A percentile compares a stretch with the other conserved stretches of the same genome.
Evolutionary conservation across 2,113 vertebrate genomes (phyloP).

Genomic region (Microtus oregoni): DNA sequence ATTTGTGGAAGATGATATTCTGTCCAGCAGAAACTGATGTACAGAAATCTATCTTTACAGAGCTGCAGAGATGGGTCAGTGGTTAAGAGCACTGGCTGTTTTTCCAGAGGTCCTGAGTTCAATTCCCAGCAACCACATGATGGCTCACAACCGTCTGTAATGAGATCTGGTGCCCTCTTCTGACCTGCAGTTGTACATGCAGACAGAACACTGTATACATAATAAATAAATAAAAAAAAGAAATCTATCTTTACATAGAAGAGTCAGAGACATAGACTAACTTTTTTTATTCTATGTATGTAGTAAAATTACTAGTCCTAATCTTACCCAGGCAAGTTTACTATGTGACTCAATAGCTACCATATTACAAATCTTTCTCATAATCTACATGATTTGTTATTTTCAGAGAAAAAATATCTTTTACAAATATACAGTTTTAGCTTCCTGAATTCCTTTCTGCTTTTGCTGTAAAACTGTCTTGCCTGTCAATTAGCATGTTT

Average conservation of each 20-base stretch:
- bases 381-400: background rate
- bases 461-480: constrained; percentile 19
- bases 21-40: constrained; percentile 28
- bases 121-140: too few species aligned
- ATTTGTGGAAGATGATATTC: constrained; percentile 5
- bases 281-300: background rate
- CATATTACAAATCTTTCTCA: constrained; percentile 11
- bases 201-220: too few species aligned
- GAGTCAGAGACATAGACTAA: background rate
- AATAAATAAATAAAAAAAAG: too few species aligned
- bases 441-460: constrained; percentile 24
- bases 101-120: too few species aligned
- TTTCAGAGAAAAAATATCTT: background rate
- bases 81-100: too few species aligned
- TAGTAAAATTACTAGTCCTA: background rate
- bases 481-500: background rate
- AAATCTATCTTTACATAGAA: background rate
- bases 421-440: constrained; percentile 7
- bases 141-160: too few species aligned
- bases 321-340: background rate
- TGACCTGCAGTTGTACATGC: too few species aligned
- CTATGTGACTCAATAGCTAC: background rate
- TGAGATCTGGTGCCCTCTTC: too few species aligned
- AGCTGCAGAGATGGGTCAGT: too few species aligned
- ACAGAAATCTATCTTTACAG: background rate